phyloP scores from a whole-genome alignment of 2,113 vertebrate species.

The Mus pahari region DNA sequence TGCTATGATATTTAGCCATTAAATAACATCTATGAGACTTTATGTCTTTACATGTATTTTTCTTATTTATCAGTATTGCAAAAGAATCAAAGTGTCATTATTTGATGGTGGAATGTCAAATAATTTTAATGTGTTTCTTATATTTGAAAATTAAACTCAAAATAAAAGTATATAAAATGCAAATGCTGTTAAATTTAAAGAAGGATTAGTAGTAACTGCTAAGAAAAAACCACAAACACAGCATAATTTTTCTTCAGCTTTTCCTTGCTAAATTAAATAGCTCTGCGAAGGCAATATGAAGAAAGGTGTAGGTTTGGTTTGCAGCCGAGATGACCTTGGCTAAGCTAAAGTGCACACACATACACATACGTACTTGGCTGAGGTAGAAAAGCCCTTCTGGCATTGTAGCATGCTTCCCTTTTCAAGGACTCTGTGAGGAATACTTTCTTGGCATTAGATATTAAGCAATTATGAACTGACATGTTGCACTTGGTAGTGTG shows the following conservation, averaged over 20 bases:
- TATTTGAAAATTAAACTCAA: background rate
- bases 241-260: background rate
- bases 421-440: conserved; percentile 27
- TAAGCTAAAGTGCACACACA: no score
- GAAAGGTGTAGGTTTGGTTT: background rate
- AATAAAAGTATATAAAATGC: background rate
- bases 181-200: background rate
- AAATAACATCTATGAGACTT: background rate
- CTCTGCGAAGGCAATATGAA: background rate
- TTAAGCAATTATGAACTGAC: conserved; percentile 32
- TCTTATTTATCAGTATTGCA: background rate
- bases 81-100: background rate
- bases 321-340: background rate
- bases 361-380: background rate
- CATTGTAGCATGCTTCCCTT: background rate
- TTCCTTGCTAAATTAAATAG: background rate
- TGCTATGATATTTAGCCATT: background rate
- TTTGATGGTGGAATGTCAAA: background rate
- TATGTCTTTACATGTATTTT: background rate
- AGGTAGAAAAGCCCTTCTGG: background rate
- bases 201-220: background rate
- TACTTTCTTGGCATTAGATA: conserved; percentile 16
- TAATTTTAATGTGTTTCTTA: background rate
- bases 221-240: background rate
- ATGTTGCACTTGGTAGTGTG: background rate